phyloP scores from a whole-genome alignment of 1,140 invertebrate genomes.

The Delia radicum region DNA sequence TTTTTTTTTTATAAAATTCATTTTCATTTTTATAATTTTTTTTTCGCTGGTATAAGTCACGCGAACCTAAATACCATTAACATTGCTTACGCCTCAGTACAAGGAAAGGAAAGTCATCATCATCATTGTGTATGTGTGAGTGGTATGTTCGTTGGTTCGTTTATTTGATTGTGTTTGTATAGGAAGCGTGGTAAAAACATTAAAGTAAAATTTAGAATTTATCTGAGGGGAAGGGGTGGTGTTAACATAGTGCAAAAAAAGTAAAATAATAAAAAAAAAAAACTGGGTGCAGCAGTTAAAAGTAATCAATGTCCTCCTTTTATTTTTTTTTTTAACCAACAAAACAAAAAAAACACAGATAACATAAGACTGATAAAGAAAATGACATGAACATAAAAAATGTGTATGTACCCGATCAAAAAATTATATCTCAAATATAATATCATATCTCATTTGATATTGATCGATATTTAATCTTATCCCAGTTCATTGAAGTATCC shows the following conservation, averaged over 20 bases:
- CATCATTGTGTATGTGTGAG: not conserved
- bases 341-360: not conserved
- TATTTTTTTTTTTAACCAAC: not conserved
- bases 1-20: conserved; percentile 8
- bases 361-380: conserved; percentile 17
- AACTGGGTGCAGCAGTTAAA: conserved; percentile 19
- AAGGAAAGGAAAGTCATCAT: conserved; percentile 13
- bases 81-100: conserved; percentile 7
- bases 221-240: not conserved
- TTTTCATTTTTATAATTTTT: not conserved
- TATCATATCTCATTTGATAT: too few species aligned
- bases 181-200: conserved; percentile 13
- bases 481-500: too few species aligned
- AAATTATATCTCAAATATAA: too few species aligned
- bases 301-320: conserved; percentile 20
- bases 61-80: conserved; percentile 24
- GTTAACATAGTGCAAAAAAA: not conserved
- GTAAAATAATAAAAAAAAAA: not conserved
- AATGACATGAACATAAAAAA: conserved; percentile 23
- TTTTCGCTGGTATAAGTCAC: conserved; percentile 13
- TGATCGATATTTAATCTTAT: too few species aligned
- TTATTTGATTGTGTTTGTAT: not conserved
- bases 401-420: too few species aligned
- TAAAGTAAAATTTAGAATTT: conserved; percentile 9
- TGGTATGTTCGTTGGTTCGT: not conserved